Base-by-base conservation (phyloP, 1,140 invertebrate species). In the Teleopsis dalmanni region DNA sequence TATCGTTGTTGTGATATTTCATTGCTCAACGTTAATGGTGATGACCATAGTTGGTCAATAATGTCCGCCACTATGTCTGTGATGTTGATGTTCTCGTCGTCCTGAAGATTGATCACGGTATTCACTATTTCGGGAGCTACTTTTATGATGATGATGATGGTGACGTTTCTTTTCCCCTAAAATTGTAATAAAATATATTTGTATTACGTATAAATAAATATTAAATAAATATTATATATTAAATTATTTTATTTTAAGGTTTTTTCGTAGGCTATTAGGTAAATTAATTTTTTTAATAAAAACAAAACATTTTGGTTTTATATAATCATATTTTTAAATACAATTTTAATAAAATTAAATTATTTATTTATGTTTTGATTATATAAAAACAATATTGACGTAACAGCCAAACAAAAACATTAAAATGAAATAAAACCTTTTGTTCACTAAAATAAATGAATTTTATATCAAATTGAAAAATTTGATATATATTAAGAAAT, bases 91-190 rank as follows among this genome's bases (percentile, higher is more conserved):
- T 1, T 68, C 61, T 18, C 65, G 61, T n/a, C 60, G 55, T 25
- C 64, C 68, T 25, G 61, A 57, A 9, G 62, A 64, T 44, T 68
- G 61, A 47, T 67, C 64, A 34, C 66, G 61, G 47, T 61, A 70
- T 47, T 70, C 67, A 13, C 64, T 62, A 25, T 65, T 64, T 47
- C 67, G 67, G 11, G 60, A 65, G 55, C 62, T 67, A 52, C 65
- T 70, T 66, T 88, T 85, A 60, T 89, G 85, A 57, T 88, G 87
- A 50, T 91, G 88, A 55, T 91, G 88, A 61, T 90, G 87, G 61
- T 90, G 87, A 31, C 82, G 78, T 41, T 84, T 82, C 68, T 88
- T 88, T 68, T 88, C 83, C 22, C 78, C 75, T 31, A 72, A 52
- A 13, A 3, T 22, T 40, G 52, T 56, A 31, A 43, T 16, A 33